Base-by-base conservation (phyloP, 2,888 invertebrate genomes). In the Metellina segmentata region DNA sequence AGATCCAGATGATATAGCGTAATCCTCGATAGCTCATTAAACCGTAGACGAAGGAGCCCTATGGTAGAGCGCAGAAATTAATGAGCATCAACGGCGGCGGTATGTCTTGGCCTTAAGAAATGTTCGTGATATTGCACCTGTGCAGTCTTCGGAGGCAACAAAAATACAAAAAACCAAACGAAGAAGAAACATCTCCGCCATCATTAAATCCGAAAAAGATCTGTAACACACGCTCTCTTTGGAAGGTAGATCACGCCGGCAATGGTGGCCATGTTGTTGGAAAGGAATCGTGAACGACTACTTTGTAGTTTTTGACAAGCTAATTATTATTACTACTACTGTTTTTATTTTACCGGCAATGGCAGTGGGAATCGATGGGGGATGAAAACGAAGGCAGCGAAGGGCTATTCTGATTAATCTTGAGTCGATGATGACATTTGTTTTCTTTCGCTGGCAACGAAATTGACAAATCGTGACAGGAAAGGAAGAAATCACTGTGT, bases 241-340 rank as follows among this genome's bases (percentile, higher is more conserved):
- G 49, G 49, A 91, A 69, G 87, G 87, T 82, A 82, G 87, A 91
- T 91, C 91, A 91, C 91, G 91, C 71, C 48, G 72, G 19, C 13
- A 61, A 7, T 71, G 71, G 82, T 74, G 53, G 82, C 71, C 81
- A 51, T 48, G 49, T 20, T 16, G 19, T 9, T 72, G 52, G 51
- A 51, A 8, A 16, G 49, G 53, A 83, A 91, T 81, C 91, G 91
- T 91, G 91, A 91, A 79, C 19, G n/a, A 20, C 91, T 87, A 87
- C 87, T 91, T 87, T 91, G 91, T 91, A 87, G 77, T 86, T 87
- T 91, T 83, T 91, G 91, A 91, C 91, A 91, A 70, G 51, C 87
- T 87, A 91, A 91, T 91, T 91, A 87, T 91, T 87, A 91, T 85
- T 79, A 74, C 90, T 79, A 61, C 85, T 48, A 75, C 75, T 75